Base-by-base conservation (phyloP, 2,888 invertebrate species). In the Anoplius nigerrimus region DNA sequence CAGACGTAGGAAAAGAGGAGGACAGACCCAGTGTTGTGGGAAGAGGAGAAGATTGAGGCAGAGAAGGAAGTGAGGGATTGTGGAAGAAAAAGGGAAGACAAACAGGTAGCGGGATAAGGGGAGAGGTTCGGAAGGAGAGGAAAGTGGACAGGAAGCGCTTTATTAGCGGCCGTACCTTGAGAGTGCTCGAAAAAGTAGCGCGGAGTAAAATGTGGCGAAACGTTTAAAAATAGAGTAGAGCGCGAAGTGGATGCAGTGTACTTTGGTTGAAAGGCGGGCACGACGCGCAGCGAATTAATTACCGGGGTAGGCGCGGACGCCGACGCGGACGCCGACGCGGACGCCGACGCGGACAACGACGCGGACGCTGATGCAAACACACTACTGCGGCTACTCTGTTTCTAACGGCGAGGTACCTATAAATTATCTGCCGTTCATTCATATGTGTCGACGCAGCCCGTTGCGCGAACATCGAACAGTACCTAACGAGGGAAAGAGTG, bases 81-180 rank as follows among this genome's bases (percentile, higher is more conserved):
- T 5, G 20, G 16, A 24, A 51, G 21, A 6, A 45, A 52, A 43
- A 45, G 42, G 34, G 46, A 4, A 34, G 34, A 13, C 34, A 42
- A 46, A 54, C 43, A 18, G 18, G 58, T 13, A 20, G 46, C 54
- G 57, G n/a, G 57, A 54, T 55, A 58, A 66, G 34, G 6, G 11
- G 34, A 3, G 34, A 3, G 34, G 6, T 34, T 34, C 34, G 34
- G 34, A 8, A 34, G 34, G 1, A 34, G 34, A 3, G 34, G 34
- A 3, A 57, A 66, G 68, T 64, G 65, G 67, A 69, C 59, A 74
- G 24, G 66, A 69, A 74, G 67, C 72, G 67, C 75, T 76, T 79
- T 75, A 74, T 79, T 79, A 79, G 75, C 71, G 69, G 56, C 27
- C 27, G 67, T 66, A 69, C 68, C 75, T 75, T 52, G 60, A 71